These are phyloP conservation scores for Acanthacorydalis orientalis DNA, from an alignment of 2,888 invertebrate genomes.

Conservation along the genomic window DNA sequence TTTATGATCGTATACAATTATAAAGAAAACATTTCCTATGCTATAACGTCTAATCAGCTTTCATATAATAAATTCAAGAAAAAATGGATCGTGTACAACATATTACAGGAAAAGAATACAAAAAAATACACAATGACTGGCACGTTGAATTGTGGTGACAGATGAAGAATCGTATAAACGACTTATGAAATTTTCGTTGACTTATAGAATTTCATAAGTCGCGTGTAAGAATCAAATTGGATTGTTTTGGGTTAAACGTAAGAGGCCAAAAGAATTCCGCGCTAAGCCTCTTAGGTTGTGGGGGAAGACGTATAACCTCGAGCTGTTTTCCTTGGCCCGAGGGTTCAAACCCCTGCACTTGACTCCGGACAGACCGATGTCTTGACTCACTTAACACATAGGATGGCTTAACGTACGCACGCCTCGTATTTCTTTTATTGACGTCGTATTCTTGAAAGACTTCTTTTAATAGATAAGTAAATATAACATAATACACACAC, in stretches of 20 bases:
- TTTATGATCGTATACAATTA: no score
- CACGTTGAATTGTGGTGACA: no score
- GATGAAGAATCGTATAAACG: no score
- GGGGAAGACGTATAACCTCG: constrained; percentile 2
- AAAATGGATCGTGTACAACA: no score
- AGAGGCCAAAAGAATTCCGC: constrained; percentile 10
- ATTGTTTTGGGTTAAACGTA: constrained; percentile 6
- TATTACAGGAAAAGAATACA: no score
- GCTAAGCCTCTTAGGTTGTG: constrained; percentile 8
- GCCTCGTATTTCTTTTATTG: background rate
- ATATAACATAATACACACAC: no score
- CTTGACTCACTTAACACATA: background rate
- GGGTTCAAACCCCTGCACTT: constrained; percentile 1
- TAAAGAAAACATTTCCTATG: no score
- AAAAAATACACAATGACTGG: no score
- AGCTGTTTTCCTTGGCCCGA: background rate
- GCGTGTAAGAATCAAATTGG: constrained; percentile 7
- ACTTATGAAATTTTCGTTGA: background rate
- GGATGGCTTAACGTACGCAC: background rate
- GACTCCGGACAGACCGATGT: background rate
- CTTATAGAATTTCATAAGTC: background rate
- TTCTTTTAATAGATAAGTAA: no score
- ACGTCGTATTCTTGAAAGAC: no score
- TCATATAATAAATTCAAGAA: no score
- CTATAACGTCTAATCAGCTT: no score